Conservation (phyloP, 1,140 invertebrate genomes). For the Spodoptera frugiperda region DNA sequence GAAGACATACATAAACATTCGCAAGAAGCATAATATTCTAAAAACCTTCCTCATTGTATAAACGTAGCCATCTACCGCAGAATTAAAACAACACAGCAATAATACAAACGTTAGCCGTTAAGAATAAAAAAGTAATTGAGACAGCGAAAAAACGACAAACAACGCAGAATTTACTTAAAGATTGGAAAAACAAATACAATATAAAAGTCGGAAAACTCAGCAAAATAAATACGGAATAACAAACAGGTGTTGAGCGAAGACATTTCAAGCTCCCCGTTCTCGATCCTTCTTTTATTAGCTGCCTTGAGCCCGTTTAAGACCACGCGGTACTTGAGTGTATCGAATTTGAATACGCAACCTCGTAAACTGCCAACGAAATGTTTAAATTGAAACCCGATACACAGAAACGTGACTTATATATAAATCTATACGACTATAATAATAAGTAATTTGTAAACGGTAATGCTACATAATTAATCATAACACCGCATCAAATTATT, state of each 20-base stretch:
- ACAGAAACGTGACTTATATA: slow-evolving; percentile 26
- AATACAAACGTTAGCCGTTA: slow-evolving; percentile 18
- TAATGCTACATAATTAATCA: slow-evolving; percentile 31
- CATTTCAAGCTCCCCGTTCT: slow-evolving; percentile 43
- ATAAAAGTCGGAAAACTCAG: slow-evolving; percentile 46
- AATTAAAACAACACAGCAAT: background rate
- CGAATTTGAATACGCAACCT: slow-evolving; percentile 46
- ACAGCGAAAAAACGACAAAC: slow-evolving; percentile 18
- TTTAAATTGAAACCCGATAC: slow-evolving; percentile 50
- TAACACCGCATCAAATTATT: slow-evolving; percentile 25
- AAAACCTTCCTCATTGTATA: too few relatives aligned
- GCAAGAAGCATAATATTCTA: too few relatives aligned
- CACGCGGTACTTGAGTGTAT: slow-evolving; percentile 49
- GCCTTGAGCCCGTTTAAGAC: slow-evolving; percentile 53
- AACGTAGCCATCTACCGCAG: background rate
- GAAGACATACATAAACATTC: too few relatives aligned
- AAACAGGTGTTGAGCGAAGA: slow-evolving; percentile 53
- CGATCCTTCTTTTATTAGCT: slow-evolving; percentile 56
- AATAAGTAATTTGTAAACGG: slow-evolving; percentile 33
- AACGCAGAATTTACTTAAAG: slow-evolving; percentile 14
- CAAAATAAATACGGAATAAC: slow-evolving; percentile 53
- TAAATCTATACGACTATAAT: slow-evolving; percentile 32
- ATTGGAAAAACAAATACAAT: slow-evolving; percentile 37
- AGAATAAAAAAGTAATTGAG: background rate
- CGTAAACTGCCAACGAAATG: slow-evolving; percentile 51